These are phyloP conservation scores for Podargus strigoides DNA, from an alignment of 2,797 vertebrate genomes.

Conservation along the genomic window DNA sequence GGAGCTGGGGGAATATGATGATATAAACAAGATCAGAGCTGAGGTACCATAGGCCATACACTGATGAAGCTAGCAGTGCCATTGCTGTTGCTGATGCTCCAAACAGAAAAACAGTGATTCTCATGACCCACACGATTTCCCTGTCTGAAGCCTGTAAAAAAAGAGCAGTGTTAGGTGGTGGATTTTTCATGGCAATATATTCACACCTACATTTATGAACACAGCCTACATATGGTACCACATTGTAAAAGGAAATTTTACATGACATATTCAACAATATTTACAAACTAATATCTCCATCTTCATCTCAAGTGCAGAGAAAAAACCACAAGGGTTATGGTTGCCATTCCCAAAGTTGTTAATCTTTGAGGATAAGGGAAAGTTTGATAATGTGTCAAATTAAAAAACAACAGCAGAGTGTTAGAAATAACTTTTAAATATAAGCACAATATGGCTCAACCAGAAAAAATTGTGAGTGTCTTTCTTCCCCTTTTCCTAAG, in stretches of 20 bases:
- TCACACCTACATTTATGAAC: background rate
- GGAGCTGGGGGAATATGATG: conserved; percentile 95
- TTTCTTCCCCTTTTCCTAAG: background rate
- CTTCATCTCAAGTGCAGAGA: background rate
- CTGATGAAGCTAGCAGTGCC: conserved; percentile 90
- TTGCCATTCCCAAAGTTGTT: background rate
- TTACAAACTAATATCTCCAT: background rate
- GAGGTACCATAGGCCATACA: conserved; percentile 97
- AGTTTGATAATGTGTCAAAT: background rate
- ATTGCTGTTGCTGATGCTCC: conserved; percentile 92
- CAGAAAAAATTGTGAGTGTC: background rate
- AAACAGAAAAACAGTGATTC: conserved; percentile 91
- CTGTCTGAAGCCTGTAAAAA: conserved; percentile 88
- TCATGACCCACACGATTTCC: conserved; percentile 96
- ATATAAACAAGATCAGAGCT: conserved; percentile 97
- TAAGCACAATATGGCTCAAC: background rate
- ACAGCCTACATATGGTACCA: background rate
- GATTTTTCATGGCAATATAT: background rate
- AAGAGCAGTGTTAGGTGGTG: background rate
- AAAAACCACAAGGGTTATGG: background rate
- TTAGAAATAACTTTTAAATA: background rate
- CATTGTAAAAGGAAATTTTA: background rate
- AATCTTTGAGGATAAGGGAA: background rate
- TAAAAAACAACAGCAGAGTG: background rate
- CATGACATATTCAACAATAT: background rate